Conservation (phyloP, 2,113 vertebrate genomes). For the Petrocephalus microphthalmus region DNA sequence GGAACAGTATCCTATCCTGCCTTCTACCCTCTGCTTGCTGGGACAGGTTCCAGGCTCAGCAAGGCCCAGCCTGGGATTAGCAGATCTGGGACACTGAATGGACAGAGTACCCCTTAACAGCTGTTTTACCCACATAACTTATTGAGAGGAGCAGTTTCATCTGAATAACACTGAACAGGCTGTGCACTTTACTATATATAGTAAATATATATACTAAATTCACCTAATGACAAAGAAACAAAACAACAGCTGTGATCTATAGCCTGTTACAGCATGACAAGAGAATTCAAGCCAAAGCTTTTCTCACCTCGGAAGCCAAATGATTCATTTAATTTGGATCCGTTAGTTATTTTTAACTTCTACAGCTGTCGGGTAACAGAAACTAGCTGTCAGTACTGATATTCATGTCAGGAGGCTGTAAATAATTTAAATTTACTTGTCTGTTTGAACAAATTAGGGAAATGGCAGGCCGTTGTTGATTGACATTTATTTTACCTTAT, state of each 20-base stretch:
- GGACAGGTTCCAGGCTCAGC: background rate
- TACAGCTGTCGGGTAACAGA: constrained; percentile 4
- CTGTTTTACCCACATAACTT: background rate
- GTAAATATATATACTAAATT: background rate
- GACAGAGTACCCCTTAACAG: background rate
- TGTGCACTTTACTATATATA: background rate
- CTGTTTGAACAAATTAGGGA: background rate
- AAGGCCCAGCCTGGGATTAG: background rate
- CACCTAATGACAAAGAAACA: background rate
- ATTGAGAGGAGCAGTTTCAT: background rate
- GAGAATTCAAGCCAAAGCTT: background rate
- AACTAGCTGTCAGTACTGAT: constrained; percentile 3
- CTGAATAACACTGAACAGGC: background rate
- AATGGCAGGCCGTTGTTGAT: background rate
- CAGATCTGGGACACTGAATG: background rate
- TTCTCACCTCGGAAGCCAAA: constrained; percentile 19
- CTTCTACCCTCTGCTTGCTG: background rate
- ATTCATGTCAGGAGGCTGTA: constrained; percentile 11
- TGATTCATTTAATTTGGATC: constrained; percentile 16
- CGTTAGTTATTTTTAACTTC: constrained; percentile 14
- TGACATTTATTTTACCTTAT: background rate
- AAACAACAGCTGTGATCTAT: constrained; percentile 8
- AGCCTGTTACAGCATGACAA: constrained; percentile 4
- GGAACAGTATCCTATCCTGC: background rate
- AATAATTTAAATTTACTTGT: constrained; percentile 10